These are phyloP conservation scores for Scartelaos histophorus DNA, from an alignment of 2,113 vertebrate species.

Conservation along the genomic window DNA sequence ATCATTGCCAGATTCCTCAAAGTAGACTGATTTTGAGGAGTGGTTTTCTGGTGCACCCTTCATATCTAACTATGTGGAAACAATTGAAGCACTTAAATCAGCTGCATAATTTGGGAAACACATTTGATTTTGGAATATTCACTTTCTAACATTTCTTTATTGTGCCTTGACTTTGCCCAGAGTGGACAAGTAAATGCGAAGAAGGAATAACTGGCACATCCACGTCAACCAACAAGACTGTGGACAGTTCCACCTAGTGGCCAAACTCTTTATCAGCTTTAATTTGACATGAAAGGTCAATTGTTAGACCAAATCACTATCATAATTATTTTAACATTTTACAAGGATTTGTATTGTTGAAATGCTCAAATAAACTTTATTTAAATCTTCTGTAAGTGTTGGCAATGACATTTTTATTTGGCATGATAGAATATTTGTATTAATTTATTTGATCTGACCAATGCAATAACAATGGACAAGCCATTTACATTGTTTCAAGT, in stretches of 20 bases:
- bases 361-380: not conserved
- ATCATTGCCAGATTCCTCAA: not conserved
- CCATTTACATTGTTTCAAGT: too few relatives aligned
- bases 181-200: not conserved
- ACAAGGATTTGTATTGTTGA: not conserved
- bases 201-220: not conserved
- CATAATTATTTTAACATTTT: conserved; percentile 2
- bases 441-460: too few relatives aligned
- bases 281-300: not conserved
- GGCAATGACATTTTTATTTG: too few relatives aligned
- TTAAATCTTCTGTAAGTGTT: not conserved
- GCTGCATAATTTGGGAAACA: not conserved
- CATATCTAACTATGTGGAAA: not conserved
- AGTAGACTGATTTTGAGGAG: not conserved
- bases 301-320: not conserved
- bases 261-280: conserved; percentile 10
- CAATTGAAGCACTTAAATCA: not conserved
- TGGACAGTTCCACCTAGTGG: conserved; percentile 59
- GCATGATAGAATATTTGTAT: too few relatives aligned
- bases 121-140: conserved; percentile 3
- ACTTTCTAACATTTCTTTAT: conserved; percentile 35
- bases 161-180: conserved; percentile 39
- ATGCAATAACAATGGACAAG: too few relatives aligned
- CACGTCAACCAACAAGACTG: conserved; percentile 9
- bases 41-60: not conserved